These are phyloP conservation scores for Sinodicranocentrus sp. DNA, from an alignment of 2,888 invertebrate species.

Conservation along the genomic window DNA sequence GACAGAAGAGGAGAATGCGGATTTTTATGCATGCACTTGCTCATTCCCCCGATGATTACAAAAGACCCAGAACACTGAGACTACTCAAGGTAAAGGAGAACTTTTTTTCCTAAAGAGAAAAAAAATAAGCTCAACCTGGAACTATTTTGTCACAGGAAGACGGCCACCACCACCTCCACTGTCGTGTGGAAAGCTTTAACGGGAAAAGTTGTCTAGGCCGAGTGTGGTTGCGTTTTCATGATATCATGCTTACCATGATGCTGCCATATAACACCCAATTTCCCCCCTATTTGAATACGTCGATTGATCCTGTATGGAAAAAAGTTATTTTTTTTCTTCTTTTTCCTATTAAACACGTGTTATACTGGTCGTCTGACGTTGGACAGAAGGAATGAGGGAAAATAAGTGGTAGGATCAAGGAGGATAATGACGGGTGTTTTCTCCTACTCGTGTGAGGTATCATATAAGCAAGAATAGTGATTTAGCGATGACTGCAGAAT, in stretches of 20 bases:
- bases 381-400: constrained; percentile 14
- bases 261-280: constrained; percentile 25
- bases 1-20: constrained; percentile 33
- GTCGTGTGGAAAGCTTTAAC: too few species aligned
- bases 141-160: constrained; percentile 31
- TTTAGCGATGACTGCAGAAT: not conserved
- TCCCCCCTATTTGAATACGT: constrained; percentile 37
- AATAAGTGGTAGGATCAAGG: constrained; percentile 54
- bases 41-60: constrained; percentile 29
- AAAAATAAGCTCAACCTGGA: not conserved
- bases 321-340: constrained; percentile 5
- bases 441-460: not conserved
- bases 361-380: constrained; percentile 34
- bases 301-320: constrained; percentile 47
- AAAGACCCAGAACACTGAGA: constrained; percentile 1
- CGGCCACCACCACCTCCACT: not conserved
- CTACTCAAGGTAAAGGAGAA: not conserved
- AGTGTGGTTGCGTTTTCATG: too few species aligned
- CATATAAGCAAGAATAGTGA: constrained; percentile 1
- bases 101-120: not conserved
- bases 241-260: constrained; percentile 8
- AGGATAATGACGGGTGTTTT: constrained; percentile 48
- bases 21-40: constrained; percentile 30
- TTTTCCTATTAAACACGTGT: constrained; percentile 58
- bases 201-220: too few species aligned